These are phyloP conservation scores for Poeciliopsis turneri DNA, from an alignment of 2,797 vertebrate species.

Conservation along the genomic window DNA sequence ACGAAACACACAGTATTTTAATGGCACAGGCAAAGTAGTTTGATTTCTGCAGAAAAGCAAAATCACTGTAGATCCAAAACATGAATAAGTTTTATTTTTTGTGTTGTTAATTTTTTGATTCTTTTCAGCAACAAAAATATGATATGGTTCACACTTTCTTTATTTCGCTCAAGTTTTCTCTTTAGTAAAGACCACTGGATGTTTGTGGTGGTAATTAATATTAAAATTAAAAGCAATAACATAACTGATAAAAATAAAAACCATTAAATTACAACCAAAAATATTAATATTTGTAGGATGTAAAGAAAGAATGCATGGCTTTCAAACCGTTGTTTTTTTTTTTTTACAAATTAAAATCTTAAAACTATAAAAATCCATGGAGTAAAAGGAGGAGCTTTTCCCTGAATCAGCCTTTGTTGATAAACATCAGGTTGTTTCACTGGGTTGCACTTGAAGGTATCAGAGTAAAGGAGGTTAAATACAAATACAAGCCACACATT, in stretches of 20 bases:
- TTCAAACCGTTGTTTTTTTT: too few relatives aligned
- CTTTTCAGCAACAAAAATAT: neutral
- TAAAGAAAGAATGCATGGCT: too few relatives aligned
- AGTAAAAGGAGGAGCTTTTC: too few relatives aligned
- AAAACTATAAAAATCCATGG: too few relatives aligned
- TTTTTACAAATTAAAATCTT: too few relatives aligned
- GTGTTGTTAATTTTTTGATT: neutral
- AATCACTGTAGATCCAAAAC: neutral
- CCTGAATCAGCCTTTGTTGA: neutral
- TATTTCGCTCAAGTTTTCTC: neutral
- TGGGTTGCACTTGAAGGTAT: neutral
- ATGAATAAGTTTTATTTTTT: neutral
- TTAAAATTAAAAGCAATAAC: neutral
- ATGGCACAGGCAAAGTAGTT: neutral
- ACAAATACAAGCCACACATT: neutral
- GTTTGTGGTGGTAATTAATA: neutral
- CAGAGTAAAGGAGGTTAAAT: neutral
- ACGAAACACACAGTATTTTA: neutral
- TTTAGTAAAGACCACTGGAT: neutral
- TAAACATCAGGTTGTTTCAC: neutral
- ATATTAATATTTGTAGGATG: too few relatives aligned
- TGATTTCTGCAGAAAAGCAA: neutral
- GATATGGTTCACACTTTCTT: neutral
- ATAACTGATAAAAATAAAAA: neutral
- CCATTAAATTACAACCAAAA: too few relatives aligned